A percentile compares a stretch with the other conserved stretches of the same genome.
Evolutionary conservation across 2,113 vertebrate genomes (phyloP).

Genomic region (Scytalopus superciliaris): DNA sequence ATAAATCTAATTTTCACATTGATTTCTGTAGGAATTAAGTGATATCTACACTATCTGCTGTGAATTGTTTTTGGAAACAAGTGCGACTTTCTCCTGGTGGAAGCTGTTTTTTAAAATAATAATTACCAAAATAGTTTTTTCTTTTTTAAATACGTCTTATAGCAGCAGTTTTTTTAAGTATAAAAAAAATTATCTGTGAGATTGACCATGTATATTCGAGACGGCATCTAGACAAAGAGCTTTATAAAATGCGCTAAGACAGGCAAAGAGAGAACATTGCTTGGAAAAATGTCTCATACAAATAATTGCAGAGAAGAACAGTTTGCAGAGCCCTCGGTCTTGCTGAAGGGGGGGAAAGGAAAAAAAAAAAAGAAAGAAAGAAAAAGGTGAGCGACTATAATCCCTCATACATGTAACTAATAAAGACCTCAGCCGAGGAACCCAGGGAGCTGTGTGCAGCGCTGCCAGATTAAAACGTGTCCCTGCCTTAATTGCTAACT

Average conservation of each 20-base stretch:
- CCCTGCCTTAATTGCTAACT: background rate
- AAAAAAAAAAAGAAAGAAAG: background rate
- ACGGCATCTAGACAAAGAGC: background rate
- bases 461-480: background rate
- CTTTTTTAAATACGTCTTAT: background rate
- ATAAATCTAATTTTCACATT: slow-evolving; percentile 81
- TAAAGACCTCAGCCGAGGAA: background rate
- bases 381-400: background rate
- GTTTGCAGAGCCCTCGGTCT: background rate
- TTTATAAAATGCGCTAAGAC: background rate
- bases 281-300: background rate
- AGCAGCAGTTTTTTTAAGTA: background rate
- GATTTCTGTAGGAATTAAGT: slow-evolving; percentile 75
- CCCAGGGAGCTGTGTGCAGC: background rate
- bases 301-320: background rate
- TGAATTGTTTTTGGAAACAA: slow-evolving; percentile 62
- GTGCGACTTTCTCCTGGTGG: background rate
- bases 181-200: background rate
- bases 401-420: background rate
- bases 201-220: background rate
- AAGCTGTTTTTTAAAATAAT: background rate
- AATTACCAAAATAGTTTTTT: background rate
- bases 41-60: slow-evolving; percentile 69
- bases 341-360: background rate
- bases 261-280: background rate